A percentile compares a stretch with the other conserved stretches of the same genome.
phyloP scores from a whole-genome alignment of 30 jellyfish, hydroid and myxozoan species.

The Pseudorhiza aurosa region DNA sequence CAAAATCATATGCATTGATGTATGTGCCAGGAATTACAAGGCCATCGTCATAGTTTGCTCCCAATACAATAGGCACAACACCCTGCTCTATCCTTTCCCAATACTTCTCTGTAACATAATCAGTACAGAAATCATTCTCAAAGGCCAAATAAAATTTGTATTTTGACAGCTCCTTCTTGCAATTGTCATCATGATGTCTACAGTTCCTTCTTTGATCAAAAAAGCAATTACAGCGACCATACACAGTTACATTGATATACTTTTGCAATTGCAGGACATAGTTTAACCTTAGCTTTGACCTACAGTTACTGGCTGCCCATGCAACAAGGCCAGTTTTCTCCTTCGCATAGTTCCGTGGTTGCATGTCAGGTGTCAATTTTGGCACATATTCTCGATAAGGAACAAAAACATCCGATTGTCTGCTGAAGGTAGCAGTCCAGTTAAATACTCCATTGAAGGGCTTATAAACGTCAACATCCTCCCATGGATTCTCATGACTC shows the following conservation, averaged over 20 bases:
- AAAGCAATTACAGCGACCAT: slow-evolving; percentile 80
- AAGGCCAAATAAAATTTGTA: slow-evolving; percentile 86
- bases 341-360: slow-evolving; percentile 62
- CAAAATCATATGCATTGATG: slow-evolving; percentile 76
- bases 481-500: slow-evolving; percentile 89
- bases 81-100: slow-evolving; percentile 64
- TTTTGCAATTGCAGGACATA: slow-evolving; percentile 86
- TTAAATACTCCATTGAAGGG: slow-evolving; percentile 86
- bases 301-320: slow-evolving; percentile 93
- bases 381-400: slow-evolving; percentile 2
- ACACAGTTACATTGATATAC: slow-evolving; percentile 82
- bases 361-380: not conserved
- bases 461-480: slow-evolving; percentile 15
- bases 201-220: slow-evolving; percentile 68
- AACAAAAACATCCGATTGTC: slow-evolving; percentile 67
- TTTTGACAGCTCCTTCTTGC: slow-evolving; percentile 58
- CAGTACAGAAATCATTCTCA: slow-evolving; percentile 93
- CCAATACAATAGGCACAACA: slow-evolving; percentile 92
- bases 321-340: slow-evolving; percentile 75
- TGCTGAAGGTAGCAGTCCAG: slow-evolving; percentile 88
- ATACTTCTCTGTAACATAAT: slow-evolving; percentile 94
- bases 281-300: slow-evolving; percentile 59
- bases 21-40: slow-evolving; percentile 88
- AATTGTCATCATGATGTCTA: slow-evolving; percentile 34
- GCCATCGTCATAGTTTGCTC: slow-evolving; percentile 71